Conservation (phyloP, 2,113 vertebrate genomes). For the Serilophus lunatus region DNA sequence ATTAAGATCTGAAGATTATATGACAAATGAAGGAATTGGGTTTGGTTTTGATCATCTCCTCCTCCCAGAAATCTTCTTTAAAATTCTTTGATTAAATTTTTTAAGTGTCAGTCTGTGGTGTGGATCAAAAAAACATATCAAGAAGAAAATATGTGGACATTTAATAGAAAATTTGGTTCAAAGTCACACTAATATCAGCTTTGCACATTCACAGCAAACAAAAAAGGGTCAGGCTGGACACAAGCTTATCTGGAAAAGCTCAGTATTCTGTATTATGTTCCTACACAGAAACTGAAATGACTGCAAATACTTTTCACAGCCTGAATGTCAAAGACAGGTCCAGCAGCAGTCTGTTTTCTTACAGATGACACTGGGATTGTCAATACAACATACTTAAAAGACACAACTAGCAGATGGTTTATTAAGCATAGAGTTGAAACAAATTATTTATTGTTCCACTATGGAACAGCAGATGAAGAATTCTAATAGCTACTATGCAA, state of each 20-base stretch:
- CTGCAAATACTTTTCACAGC: background rate
- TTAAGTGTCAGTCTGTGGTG: background rate
- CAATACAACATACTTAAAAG: background rate
- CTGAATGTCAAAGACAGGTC: background rate
- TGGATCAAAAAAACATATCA: background rate
- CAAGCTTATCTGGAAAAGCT: background rate
- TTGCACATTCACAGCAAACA: background rate
- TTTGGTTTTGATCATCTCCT: background rate
- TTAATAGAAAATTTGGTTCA: background rate
- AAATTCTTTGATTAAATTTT: background rate
- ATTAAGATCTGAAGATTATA: background rate
- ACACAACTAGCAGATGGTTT: background rate
- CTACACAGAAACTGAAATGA: background rate
- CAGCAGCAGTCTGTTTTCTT: background rate
- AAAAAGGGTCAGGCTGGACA: background rate
- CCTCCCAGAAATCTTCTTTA: background rate
- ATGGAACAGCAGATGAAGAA: background rate
- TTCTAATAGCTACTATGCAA: background rate
- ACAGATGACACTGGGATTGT: background rate
- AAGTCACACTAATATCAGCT: background rate
- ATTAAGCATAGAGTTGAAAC: background rate
- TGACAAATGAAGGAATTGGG: background rate
- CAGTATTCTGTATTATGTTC: background rate
- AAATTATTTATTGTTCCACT: background rate
- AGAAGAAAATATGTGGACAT: background rate